These are phyloP conservation scores for Probosciger aterrimus DNA, from an alignment of 2,113 vertebrate species.

Conservation along the genomic window DNA sequence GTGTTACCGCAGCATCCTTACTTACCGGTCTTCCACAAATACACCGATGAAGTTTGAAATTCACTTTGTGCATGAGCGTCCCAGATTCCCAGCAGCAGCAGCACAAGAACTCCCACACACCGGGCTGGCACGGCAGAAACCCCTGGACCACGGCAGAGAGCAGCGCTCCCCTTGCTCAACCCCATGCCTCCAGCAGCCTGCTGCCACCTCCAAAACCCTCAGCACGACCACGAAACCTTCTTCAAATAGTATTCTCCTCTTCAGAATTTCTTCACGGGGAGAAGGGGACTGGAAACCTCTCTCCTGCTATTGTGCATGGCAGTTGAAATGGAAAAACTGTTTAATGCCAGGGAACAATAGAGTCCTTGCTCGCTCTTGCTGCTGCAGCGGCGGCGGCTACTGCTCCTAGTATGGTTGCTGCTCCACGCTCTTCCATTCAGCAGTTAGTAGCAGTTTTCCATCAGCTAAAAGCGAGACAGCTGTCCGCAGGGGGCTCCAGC, in stretches of 20 bases:
- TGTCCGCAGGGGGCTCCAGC: constrained; percentile 78
- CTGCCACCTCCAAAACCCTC: constrained; percentile 63
- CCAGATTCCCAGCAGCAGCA: constrained; percentile 76
- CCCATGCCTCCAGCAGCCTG: constrained; percentile 80
- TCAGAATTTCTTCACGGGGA: constrained; percentile 25
- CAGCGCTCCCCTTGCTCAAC: constrained; percentile 62
- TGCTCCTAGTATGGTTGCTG: constrained; percentile 20
- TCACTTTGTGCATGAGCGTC: constrained; percentile 75
- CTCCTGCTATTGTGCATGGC: constrained; percentile 65
- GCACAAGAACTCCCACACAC: constrained; percentile 71
- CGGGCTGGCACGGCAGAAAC: background rate
- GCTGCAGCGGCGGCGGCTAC: background rate
- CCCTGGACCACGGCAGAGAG: constrained; percentile 54
- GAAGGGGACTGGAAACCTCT: background rate
- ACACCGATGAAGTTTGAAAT: constrained; percentile 83
- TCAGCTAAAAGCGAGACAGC: constrained; percentile 71
- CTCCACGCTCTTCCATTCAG: constrained; percentile 72
- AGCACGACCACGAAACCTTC: constrained; percentile 20
- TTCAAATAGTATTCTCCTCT: background rate
- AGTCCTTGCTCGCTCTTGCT: constrained; percentile 39
- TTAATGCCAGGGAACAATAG: constrained; percentile 80
- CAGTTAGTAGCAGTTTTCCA: constrained; percentile 67
- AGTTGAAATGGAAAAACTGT: constrained; percentile 61
- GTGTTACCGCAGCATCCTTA: background rate
- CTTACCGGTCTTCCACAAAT: constrained; percentile 96